Evolutionary conservation across 2,797 vertebrate genomes (phyloP).

Genomic region (Spatula versicolor): DNA sequence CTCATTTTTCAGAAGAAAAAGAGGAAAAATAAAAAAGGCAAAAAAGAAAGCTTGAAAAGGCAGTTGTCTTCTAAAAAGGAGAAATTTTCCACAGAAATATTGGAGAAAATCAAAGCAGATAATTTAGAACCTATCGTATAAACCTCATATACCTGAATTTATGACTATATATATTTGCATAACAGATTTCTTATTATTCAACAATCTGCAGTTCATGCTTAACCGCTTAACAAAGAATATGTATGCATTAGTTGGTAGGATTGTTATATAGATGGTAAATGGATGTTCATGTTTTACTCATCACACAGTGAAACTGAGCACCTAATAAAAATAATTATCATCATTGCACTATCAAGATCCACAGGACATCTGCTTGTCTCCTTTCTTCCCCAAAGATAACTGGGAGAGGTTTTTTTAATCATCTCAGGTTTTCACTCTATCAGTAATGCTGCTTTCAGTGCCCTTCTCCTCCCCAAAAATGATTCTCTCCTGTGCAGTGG

Average conservation of each 20-base stretch:
- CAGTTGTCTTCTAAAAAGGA: background rate
- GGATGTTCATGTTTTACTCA: background rate
- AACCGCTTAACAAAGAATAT: background rate
- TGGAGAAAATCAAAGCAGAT: background rate
- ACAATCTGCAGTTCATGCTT: background rate
- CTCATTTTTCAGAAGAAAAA: background rate
- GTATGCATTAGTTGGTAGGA: background rate
- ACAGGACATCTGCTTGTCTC: background rate
- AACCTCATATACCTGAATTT: background rate
- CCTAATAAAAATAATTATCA: slow-evolving; percentile 7
- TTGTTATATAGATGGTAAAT: background rate
- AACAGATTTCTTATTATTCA: slow-evolving; percentile 19
- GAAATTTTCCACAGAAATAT: background rate
- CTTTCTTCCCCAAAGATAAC: background rate
- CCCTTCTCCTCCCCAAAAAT: slow-evolving; percentile 26
- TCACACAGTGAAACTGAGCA: background rate
- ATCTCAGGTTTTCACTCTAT: background rate
- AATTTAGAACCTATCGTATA: background rate
- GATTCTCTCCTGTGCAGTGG: background rate
- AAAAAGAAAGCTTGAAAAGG: background rate
- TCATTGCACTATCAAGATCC: background rate
- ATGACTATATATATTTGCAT: background rate
- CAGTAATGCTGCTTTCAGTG: background rate
- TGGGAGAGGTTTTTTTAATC: background rate
- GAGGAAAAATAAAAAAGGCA: background rate